Percentiles rank a stretch among this genome's conserved stretches.
Evolutionary conservation across 1,140 invertebrate species (phyloP).

Genomic region (Trachelipus rathkii): DNA sequence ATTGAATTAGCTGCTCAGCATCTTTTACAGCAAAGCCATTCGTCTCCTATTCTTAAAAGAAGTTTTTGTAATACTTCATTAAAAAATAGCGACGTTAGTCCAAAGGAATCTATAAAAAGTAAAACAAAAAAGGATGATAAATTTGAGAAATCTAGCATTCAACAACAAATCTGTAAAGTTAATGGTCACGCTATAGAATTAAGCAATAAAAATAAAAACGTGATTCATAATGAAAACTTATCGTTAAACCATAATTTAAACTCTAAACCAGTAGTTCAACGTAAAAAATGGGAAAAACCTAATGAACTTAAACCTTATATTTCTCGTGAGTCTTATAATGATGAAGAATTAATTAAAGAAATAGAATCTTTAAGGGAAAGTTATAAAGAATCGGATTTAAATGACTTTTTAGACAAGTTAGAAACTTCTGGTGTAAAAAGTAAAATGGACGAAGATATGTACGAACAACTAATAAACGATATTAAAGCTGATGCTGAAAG

Average conservation of each 20-base stretch:
- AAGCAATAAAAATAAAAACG: constrained; percentile 16
- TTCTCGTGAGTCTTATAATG: constrained; percentile 43
- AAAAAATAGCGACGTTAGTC: not conserved
- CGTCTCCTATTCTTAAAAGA: constrained; percentile 19
- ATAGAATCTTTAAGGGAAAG: constrained; percentile 38
- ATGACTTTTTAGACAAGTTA: constrained; percentile 41
- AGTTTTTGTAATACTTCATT: not conserved
- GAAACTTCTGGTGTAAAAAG: constrained; percentile 35
- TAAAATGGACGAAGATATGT: constrained; percentile 41
- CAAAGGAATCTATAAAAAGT: not conserved
- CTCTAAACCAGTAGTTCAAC: constrained; percentile 36
- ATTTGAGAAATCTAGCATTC: not conserved
- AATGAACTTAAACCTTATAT: constrained; percentile 41
- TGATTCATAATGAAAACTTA: not conserved
- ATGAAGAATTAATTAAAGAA: constrained; percentile 37
- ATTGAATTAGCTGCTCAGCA: constrained; percentile 38
- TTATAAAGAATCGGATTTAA: constrained; percentile 41
- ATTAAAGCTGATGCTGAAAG: constrained; percentile 36
- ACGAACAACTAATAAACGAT: constrained; percentile 35
- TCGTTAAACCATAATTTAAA: constrained; percentile 13
- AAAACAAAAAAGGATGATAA: constrained; percentile 2
- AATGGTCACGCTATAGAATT: not conserved
- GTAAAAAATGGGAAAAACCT: constrained; percentile 30
- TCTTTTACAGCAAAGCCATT: constrained; percentile 28
- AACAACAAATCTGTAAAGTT: not conserved